Evolutionary conservation across 2,113 vertebrate genomes (phyloP).

Genomic region (Setophaga coronata): DNA sequence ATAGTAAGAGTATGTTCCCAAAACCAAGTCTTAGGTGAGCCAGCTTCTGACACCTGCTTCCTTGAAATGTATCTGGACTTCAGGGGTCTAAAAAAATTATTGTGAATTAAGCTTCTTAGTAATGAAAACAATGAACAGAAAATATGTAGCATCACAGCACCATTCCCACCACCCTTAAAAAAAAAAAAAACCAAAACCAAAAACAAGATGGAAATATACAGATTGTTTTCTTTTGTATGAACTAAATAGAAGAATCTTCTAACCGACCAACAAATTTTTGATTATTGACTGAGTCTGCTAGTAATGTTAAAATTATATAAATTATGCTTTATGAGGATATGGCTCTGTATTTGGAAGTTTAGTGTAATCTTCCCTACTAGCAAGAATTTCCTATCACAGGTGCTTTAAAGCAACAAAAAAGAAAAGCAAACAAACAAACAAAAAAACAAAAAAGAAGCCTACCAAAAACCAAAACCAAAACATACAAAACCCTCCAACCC

Average conservation of each 20-base stretch:
- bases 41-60: not conserved
- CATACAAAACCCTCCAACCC: not conserved
- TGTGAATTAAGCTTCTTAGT: not conserved
- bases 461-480: not conserved
- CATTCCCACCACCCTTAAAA: not conserved
- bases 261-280: not conserved
- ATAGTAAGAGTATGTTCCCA: not conserved
- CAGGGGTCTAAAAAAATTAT: not conserved
- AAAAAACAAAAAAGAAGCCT: not conserved
- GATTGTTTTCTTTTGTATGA: not conserved
- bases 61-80: not conserved
- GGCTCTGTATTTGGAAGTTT: not conserved
- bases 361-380: not conserved
- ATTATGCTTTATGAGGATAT: not conserved
- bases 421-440: accelerated
- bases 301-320: not conserved
- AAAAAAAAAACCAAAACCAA: not conserved
- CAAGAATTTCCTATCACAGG: not conserved
- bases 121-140: not conserved
- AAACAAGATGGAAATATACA: not conserved
- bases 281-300: slow-evolving; percentile 19
- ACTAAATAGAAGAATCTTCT: not conserved
- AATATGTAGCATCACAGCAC: not conserved
- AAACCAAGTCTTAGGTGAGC: not conserved
- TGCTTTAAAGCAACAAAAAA: not conserved